Base-by-base conservation (phyloP, 1,140 invertebrate species). In the Oryctes rhinoceros region DNA sequence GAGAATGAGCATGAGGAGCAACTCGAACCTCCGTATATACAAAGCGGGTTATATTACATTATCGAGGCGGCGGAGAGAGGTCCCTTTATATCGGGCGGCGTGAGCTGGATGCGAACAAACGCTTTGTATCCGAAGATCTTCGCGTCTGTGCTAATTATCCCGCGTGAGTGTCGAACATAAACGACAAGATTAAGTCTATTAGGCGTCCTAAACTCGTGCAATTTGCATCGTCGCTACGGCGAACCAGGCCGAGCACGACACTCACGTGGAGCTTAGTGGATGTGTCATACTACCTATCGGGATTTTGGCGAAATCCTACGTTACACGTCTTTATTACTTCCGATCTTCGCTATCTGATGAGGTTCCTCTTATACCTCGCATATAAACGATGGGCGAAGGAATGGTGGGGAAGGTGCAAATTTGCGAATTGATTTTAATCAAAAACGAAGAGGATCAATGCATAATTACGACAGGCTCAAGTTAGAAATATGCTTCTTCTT, bases 181-280 rank as follows among this genome's bases (percentile, higher is more conserved):
- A 85, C 85, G 85, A 87, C 85, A 87, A 87, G 86, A 87, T 87
- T 86, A 87, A 85, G 83, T 85, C 86, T 85, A 87, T 87, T 87
- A 87, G 86, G 84, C 84, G 80, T 84, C 82, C 86, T 85, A 85
- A 67, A 86, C 85, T 84, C 83, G 84, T 82, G 82, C 85, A 86
- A 87, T 87, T 87, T 87, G 86, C 86, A 87, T 87, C 81, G 78
- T 80, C 81, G 81, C 80, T 76, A 49, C 80, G 62, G 39, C 77
- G 62, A 81, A 80, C 80, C 39, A 78, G 24, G 62, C 20, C 67
- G 75, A 81, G 80, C 81, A 82, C 78, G 78, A 78, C 81, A 78
- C 79, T 82, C 79, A 80, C 80, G 80, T 79, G 76, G 78, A 80
- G 81, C 76, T 81, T 81, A 80, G 71, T 81, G 81, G 79, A 80